phyloP scores from a whole-genome alignment of 2,113 vertebrate species.

The Campylomormyrus numenius region DNA sequence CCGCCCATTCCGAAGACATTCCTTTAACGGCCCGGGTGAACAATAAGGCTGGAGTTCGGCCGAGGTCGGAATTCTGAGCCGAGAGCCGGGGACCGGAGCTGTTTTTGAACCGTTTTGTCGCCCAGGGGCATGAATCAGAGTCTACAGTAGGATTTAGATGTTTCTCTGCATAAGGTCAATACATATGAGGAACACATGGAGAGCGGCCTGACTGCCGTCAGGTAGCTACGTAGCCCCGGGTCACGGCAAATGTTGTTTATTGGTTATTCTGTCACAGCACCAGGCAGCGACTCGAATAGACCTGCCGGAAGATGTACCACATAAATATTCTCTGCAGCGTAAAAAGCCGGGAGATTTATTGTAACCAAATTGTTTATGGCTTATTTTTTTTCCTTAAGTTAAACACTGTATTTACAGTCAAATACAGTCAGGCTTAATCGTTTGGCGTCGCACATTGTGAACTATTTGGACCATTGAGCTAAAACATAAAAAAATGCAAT shows the following conservation, averaged over 20 bases:
- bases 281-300: conserved; percentile 35
- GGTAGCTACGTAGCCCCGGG: conserved; percentile 40
- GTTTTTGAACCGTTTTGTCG: conserved; percentile 28
- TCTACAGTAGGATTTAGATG: conserved; percentile 37
- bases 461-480: neutral
- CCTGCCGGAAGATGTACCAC: neutral
- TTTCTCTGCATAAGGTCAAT: conserved; percentile 51
- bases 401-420: neutral
- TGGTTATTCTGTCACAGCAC: conserved; percentile 41
- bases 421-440: neutral
- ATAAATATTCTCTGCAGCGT: conserved; percentile 34
- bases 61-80: neutral
- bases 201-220: conserved; percentile 41
- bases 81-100: conserved; percentile 3
- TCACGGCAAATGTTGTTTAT: conserved; percentile 43
- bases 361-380: neutral
- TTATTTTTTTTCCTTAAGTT: conserved; percentile 5
- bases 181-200: conserved; percentile 39
- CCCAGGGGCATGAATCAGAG: conserved; percentile 29
- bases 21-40: neutral
- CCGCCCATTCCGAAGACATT: too few species aligned
- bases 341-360: conserved; percentile 26
- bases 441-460: neutral
- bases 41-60: neutral
- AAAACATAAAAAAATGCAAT: neutral